Evolutionary conservation across 2,888 invertebrate genomes (phyloP), one percentile per base, ranked within the genome.

Genomic region (Julus scanicus): DNA sequence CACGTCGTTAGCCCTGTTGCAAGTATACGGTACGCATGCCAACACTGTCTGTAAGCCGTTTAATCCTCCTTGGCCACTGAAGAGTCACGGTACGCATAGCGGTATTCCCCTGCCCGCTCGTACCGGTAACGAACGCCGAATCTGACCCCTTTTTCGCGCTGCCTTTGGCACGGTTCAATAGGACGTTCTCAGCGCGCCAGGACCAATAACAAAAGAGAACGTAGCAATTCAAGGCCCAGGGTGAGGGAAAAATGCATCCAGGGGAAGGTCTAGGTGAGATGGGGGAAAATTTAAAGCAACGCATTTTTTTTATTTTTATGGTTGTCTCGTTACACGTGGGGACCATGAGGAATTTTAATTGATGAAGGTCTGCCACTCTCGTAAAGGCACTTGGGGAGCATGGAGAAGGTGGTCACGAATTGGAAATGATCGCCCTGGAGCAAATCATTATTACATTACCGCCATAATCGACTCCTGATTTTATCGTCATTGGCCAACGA

Each of bases 321-420:
- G n/a, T 17, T n/a, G 63, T 63, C n/a, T 17, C 63, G 63, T n/a
- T 63, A 15, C n/a, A n/a, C 63, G n/a, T 63, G n/a, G 63, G 63
- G 63, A 63, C 63, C 63, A 63, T n/a, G 63, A 63, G n/a, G 63
- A 63, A 63, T 63, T 15, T 63, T 63, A 63, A 63, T 63, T 63
- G n/a, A n/a, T n/a, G 63, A 63, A 63, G 63, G n/a, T 63, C 63
- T 63, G 20, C 63, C 63, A 63, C 63, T 63, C 63, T 63, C 63
- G n/a, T 17, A 53, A 53, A 53, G 53, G 53, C 53, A 53, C 11
- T 44, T 44, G 44, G 8, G 44, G 44, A 8, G 44, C 44, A 8
- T 44, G 8, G 44, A 44, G 44, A 5, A 5, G 29, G 29, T 29
- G 29, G 29, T 29, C 29, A 29, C 29, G 29, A 29, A 1, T 1